Conservation (phyloP, 2,888 invertebrate species). For the Gastrophysa polygoni region DNA sequence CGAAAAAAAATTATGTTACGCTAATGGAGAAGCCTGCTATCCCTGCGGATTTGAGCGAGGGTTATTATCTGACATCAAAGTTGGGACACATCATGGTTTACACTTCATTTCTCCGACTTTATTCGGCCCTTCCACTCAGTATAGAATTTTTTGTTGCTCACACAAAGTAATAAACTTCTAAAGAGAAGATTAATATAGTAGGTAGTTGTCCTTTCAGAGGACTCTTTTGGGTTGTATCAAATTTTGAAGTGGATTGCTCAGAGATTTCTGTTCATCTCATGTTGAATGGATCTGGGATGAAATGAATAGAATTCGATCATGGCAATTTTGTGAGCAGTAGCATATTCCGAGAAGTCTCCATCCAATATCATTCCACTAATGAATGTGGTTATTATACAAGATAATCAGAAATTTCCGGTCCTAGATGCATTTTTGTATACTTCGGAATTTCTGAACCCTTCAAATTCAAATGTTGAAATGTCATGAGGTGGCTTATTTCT, state of each 20-base stretch:
- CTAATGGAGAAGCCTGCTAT: slow-evolving; percentile 31
- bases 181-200: slow-evolving; percentile 30
- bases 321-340: too few relatives aligned
- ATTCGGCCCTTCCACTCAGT: slow-evolving; percentile 23
- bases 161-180: slow-evolving; percentile 31
- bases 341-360: too few relatives aligned
- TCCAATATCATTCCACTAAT: too few relatives aligned
- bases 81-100: slow-evolving; percentile 50
- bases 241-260: slow-evolving; percentile 22
- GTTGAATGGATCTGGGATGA: slow-evolving; percentile 16
- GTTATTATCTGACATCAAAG: slow-evolving; percentile 48
- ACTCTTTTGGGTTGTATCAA: slow-evolving; percentile 19
- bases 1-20: slow-evolving; percentile 6
- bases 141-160: slow-evolving; percentile 38
- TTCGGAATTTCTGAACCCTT: too few relatives aligned
- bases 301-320: not conserved
- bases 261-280: slow-evolving; percentile 15
- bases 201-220: slow-evolving; percentile 22
- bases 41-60: slow-evolving; percentile 44
- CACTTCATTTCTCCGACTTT: slow-evolving; percentile 51
- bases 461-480: too few relatives aligned
- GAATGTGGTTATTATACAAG: too few relatives aligned
- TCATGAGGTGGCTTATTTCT: too few relatives aligned
- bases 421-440: too few relatives aligned
- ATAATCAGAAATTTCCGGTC: too few relatives aligned